A percentile compares a stretch with the other conserved stretches of the same genome.
phyloP scores from a whole-genome alignment of 1,140 invertebrate genomes.

The Himalopsyche phryganea region DNA sequence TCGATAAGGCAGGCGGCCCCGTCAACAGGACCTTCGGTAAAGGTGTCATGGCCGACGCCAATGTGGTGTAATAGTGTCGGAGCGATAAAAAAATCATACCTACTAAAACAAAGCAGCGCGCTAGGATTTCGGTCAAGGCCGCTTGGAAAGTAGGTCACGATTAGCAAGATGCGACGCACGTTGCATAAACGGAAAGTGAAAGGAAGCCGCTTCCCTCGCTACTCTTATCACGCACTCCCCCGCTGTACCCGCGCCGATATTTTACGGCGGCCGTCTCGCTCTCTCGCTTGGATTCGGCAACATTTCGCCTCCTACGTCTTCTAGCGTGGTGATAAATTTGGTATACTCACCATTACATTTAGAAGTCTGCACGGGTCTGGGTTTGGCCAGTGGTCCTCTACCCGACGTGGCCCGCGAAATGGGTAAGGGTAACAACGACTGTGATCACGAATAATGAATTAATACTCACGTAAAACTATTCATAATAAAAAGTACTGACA shows the following conservation, averaged over 20 bases:
- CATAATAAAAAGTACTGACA: too few relatives aligned
- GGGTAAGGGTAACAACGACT: too few relatives aligned
- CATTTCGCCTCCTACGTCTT: too few relatives aligned
- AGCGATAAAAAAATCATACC: constrained; percentile 30
- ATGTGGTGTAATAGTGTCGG: constrained; percentile 30
- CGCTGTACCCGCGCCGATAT: neutral
- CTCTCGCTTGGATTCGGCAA: too few relatives aligned
- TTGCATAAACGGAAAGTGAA: constrained; percentile 12
- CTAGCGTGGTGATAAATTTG: too few relatives aligned
- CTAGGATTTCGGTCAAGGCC: constrained; percentile 33
- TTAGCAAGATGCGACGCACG: constrained; percentile 24
- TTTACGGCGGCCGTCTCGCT: neutral
- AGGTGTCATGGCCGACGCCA: constrained; percentile 32
- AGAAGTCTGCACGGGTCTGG: too few relatives aligned
- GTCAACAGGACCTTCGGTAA: constrained; percentile 29
- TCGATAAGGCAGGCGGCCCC: constrained; percentile 30
- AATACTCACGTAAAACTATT: too few relatives aligned
- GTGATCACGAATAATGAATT: too few relatives aligned
- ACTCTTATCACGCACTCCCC: constrained; percentile 1
- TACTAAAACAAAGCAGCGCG: constrained; percentile 29
- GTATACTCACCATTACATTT: too few relatives aligned
- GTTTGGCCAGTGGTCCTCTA: too few relatives aligned
- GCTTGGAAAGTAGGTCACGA: constrained; percentile 29
- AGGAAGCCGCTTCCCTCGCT: constrained; percentile 1
- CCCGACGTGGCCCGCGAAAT: too few relatives aligned